phyloP scores from a whole-genome alignment of 2,888 invertebrate genomes.

The Lasioglossum pauxillum region DNA sequence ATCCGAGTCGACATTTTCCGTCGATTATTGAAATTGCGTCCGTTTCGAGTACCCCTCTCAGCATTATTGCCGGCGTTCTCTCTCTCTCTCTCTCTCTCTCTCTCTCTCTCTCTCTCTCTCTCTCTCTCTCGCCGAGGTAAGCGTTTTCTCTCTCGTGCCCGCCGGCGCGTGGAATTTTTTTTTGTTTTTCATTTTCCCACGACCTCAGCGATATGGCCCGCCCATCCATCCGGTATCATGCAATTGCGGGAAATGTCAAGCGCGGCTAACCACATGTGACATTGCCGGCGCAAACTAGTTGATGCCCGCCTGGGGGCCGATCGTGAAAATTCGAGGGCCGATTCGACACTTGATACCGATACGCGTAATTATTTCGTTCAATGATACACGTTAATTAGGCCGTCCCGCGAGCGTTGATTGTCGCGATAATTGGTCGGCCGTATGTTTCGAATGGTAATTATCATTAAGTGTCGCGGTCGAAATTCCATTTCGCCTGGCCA shows the following conservation, averaged over 20 bases:
- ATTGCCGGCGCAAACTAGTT: conserved; percentile 55
- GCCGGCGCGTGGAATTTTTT: not conserved
- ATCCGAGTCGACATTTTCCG: conserved; percentile 41
- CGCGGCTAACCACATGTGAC: conserved; percentile 66
- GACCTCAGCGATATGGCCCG: conserved; percentile 52
- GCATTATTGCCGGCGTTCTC: conserved; percentile 37
- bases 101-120: not conserved
- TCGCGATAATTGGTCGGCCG: not conserved
- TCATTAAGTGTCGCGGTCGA: conserved; percentile 6
- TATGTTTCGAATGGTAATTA: conserved; percentile 15
- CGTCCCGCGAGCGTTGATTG: conserved; percentile 4
- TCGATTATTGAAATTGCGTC: conserved; percentile 61
- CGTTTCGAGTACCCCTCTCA: conserved; percentile 24
- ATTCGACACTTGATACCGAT: conserved; percentile 68
- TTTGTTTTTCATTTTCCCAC: conserved; percentile 38
- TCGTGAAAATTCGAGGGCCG: conserved; percentile 66
- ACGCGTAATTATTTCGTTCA: conserved; percentile 63
- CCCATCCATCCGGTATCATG: conserved; percentile 67
- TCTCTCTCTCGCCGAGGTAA: not conserved
- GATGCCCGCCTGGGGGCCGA: conserved; percentile 42
- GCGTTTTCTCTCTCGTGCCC: conserved; percentile 17
- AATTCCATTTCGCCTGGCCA: not conserved
- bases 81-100: not conserved
- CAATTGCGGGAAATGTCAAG: conserved; percentile 71
- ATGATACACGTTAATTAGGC: conserved; percentile 52